Evolutionary conservation across 2,888 invertebrate genomes (phyloP).

Genomic region (Lasioglossum pauxillum): DNA sequence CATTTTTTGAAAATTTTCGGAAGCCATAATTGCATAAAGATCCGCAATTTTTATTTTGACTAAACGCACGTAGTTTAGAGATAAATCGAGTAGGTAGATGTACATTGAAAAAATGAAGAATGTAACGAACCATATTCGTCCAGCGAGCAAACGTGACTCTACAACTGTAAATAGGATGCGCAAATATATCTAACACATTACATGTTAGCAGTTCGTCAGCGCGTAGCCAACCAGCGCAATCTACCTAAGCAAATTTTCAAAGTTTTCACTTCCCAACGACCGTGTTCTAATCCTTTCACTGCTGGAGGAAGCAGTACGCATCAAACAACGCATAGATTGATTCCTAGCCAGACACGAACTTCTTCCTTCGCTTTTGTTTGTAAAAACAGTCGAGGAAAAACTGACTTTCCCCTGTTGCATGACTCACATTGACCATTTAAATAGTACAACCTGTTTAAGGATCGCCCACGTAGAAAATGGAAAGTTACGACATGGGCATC

Average conservation of each 20-base stretch:
- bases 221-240: not conserved
- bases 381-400: not conserved
- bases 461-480: not conserved
- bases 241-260: not conserved
- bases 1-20: too few relatives aligned
- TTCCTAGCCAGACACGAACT: not conserved
- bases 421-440: not conserved
- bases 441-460: not conserved
- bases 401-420: not conserved
- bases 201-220: not conserved
- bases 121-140: not conserved
- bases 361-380: not conserved
- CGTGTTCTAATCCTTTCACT: not conserved
- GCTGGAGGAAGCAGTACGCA: not conserved
- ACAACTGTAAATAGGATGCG: not conserved
- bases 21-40: too few relatives aligned
- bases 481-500: not conserved
- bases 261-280: not conserved
- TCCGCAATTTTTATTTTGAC: too few relatives aligned
- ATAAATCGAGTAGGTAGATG: too few relatives aligned
- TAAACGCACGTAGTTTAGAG: too few relatives aligned
- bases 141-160: not conserved
- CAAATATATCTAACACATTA: not conserved
- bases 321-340: not conserved
- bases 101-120: not conserved